These are phyloP conservation scores for Oryzias curvinotus DNA, from an alignment of 2,113 vertebrate species.

Conservation along the genomic window DNA sequence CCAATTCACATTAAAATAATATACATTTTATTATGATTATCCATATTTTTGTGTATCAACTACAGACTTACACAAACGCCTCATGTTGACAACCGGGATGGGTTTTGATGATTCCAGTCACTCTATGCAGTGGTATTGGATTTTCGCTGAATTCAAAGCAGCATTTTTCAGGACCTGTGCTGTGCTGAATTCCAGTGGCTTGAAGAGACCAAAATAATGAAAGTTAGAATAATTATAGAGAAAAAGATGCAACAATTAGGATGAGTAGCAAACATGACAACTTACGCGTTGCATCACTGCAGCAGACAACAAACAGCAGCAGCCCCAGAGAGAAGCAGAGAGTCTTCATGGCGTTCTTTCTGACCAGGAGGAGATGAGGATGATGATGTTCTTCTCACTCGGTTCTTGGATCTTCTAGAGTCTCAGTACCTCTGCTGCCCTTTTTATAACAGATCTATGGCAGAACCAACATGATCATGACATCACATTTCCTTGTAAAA, in stretches of 20 bases:
- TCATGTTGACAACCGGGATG: not conserved
- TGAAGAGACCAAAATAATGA: not conserved
- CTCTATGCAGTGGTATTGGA: accelerated
- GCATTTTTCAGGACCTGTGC: conserved; percentile 6
- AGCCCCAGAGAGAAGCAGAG: conserved; percentile 29
- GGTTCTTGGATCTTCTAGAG: no score
- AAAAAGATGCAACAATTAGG: accelerated
- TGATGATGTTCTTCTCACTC: no score
- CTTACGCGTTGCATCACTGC: conserved; percentile 25
- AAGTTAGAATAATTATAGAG: not conserved
- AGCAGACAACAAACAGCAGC: conserved; percentile 24
- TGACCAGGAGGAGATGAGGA: no score
- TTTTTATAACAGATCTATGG: no score
- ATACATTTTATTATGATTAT: no score
- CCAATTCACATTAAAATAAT: no score
- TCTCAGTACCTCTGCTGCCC: no score
- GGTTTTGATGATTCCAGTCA: not conserved
- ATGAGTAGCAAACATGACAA: not conserved
- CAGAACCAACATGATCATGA: no score
- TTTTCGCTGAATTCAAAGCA: not conserved
- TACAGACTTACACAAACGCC: conserved; percentile 45
- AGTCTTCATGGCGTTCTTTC: not conserved
- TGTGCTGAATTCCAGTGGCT: not conserved
- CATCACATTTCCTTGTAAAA: no score
- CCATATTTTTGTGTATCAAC: not conserved